A percentile compares a stretch with the other conserved stretches of the same genome.
Conservation (phyloP, 2,797 vertebrate species). For the Lithobates sylvaticus region DNA sequence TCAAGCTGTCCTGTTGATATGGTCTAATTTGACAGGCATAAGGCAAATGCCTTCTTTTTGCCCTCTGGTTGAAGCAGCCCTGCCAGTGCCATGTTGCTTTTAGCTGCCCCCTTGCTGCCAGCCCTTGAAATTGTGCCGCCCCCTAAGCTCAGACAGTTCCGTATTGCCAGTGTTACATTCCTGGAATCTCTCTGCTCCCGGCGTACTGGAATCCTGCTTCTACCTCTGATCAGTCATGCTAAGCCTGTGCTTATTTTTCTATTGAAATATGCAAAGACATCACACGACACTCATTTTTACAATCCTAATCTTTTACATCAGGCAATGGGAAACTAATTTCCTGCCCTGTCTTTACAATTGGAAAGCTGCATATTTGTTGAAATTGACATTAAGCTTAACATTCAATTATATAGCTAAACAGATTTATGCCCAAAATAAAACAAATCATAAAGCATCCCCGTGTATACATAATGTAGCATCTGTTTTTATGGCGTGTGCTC, state of each 20-base stretch:
- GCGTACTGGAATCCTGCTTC: background rate
- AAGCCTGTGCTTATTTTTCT: slow-evolving; percentile 47
- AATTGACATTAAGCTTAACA: slow-evolving; percentile 60
- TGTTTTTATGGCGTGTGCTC: slow-evolving; percentile 26
- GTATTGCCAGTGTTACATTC: background rate
- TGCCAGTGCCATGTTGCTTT: background rate
- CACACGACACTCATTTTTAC: slow-evolving; percentile 34
- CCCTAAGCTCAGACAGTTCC: background rate
- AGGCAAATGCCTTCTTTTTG: no score
- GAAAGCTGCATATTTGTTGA: slow-evolving; percentile 49
- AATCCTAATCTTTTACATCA: slow-evolving; percentile 57
- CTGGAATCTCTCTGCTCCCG: background rate
- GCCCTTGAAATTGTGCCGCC: background rate
- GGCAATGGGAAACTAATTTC: slow-evolving; percentile 60
- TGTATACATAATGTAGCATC: slow-evolving; percentile 36
- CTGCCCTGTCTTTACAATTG: slow-evolving; percentile 59
- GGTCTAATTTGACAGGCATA: background rate
- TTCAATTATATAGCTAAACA: slow-evolving; percentile 53
- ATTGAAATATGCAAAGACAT: slow-evolving; percentile 53
- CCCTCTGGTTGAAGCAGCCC: no score
- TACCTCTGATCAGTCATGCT: slow-evolving; percentile 13
- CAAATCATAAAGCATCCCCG: slow-evolving; percentile 41
- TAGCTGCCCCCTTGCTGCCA: background rate
- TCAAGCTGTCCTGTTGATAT: background rate
- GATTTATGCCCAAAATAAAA: slow-evolving; percentile 55